Evolutionary conservation across 2,113 vertebrate species (phyloP).

Genomic region (Thamnophis sirtalis): DNA sequence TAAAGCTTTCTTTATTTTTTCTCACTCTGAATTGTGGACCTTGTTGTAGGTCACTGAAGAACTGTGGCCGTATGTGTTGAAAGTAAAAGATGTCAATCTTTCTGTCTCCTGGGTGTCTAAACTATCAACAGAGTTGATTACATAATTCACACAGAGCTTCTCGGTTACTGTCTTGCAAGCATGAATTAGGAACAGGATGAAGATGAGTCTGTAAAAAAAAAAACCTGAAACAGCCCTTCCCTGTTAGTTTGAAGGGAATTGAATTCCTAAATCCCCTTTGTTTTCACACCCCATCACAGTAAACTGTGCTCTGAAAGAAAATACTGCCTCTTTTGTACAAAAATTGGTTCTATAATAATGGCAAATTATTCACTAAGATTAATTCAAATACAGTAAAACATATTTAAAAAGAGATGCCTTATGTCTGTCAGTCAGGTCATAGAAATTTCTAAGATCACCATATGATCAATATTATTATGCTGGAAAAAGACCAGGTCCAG

Average conservation of each 20-base stretch:
- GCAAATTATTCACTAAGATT: not conserved
- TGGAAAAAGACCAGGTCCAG: not conserved
- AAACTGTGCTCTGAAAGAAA: not conserved
- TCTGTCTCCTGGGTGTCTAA: not conserved
- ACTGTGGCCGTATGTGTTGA: not conserved
- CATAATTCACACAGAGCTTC: not conserved
- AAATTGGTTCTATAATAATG: not conserved
- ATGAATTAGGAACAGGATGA: not conserved
- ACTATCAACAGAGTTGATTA: not conserved
- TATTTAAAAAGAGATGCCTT: not conserved
- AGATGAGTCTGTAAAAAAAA: not conserved
- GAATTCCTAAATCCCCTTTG: not conserved
- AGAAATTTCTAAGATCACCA: not conserved
- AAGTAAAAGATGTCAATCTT: slow-evolving; percentile 1
- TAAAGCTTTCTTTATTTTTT: slow-evolving; percentile 13
- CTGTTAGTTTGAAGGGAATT: not conserved
- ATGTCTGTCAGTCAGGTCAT: not conserved
- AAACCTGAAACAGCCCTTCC: not conserved
- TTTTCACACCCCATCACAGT: not conserved
- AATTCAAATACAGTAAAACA: not conserved
- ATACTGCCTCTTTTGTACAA: not conserved
- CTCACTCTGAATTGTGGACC: not conserved
- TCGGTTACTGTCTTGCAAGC: not conserved
- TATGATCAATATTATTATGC: not conserved
- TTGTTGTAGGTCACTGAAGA: slow-evolving; percentile 13